phyloP scores from a whole-genome alignment of 2,888 invertebrate genomes.

The Limulus polyphemus region DNA sequence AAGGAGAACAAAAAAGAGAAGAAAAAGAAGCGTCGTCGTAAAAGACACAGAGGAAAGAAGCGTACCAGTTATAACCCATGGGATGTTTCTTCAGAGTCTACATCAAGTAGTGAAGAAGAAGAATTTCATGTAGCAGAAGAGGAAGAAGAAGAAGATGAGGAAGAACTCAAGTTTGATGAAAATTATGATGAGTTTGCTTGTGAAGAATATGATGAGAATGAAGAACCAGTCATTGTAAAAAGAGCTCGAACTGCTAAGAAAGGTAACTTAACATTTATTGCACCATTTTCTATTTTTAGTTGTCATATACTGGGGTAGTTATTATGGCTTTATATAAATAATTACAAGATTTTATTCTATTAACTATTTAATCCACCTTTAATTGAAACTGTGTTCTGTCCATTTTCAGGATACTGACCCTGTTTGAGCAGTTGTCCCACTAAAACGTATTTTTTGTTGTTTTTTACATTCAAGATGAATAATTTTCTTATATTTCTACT shows the following conservation, averaged over 20 bases:
- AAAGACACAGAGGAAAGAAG: slow-evolving; percentile 8
- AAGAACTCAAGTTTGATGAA: slow-evolving; percentile 42
- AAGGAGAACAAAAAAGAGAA: slow-evolving; percentile 5
- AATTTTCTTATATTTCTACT: no score
- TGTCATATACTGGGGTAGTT: no score
- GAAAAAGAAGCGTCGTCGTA: not conserved
- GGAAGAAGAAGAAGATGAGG: slow-evolving; percentile 41
- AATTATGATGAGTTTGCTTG: slow-evolving; percentile 80
- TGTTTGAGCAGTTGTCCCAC: no score
- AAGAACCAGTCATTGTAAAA: slow-evolving; percentile 52
- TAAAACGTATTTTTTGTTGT: no score
- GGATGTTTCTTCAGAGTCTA: slow-evolving; percentile 15
- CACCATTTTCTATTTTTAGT: no score
- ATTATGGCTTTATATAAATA: no score
- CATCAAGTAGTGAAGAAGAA: slow-evolving; percentile 21
- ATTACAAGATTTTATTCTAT: no score
- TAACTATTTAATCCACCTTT: no score
- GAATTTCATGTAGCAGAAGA: slow-evolving; percentile 23
- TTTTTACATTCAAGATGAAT: no score
- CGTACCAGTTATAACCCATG: slow-evolving; percentile 15
- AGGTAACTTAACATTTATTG: slow-evolving; percentile 40
- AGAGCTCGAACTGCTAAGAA: slow-evolving; percentile 73
- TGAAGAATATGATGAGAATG: slow-evolving; percentile 53
- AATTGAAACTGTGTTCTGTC: no score
- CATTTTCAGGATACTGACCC: no score